Percentiles rank a stretch among this genome's conserved stretches.
These are phyloP conservation scores for Hyposoter didymator DNA, from an alignment of 2,888 invertebrate species.

Conservation along the genomic window DNA sequence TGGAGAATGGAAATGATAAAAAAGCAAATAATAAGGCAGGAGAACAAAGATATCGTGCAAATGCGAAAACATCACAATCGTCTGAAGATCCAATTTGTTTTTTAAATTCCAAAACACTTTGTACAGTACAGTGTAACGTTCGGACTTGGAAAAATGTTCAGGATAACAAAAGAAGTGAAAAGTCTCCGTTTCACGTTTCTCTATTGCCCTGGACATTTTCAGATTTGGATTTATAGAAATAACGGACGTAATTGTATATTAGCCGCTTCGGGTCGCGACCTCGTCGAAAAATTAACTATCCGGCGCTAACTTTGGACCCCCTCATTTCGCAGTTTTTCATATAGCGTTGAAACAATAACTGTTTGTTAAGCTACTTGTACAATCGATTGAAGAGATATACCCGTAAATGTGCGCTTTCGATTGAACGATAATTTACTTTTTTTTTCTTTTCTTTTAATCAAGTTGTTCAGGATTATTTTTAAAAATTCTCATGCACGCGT, in stretches of 20 bases:
- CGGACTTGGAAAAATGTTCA: conserved; percentile 57
- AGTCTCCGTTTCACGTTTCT: too few relatives aligned
- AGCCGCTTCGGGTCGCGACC: conserved; percentile 68
- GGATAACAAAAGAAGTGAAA: conserved; percentile 34
- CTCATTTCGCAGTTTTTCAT: conserved; percentile 66
- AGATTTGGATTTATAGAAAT: conserved; percentile 13
- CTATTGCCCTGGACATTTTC: too few relatives aligned
- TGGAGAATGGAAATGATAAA: conserved; percentile 56
- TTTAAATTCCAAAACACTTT: conserved; percentile 61
- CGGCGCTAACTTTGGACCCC: conserved; percentile 64
- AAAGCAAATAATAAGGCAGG: conserved; percentile 17
- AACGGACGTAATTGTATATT: conserved; percentile 62
- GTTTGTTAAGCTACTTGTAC: conserved; percentile 6
- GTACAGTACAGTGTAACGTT: conserved; percentile 66
- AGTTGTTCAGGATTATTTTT: not conserved
- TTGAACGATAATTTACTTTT: not conserved
- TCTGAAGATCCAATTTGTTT: conserved; percentile 59
- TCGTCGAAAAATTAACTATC: conserved; percentile 56
- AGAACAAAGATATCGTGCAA: conserved; percentile 65
- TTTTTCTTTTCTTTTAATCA: not conserved
- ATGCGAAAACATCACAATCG: conserved; percentile 67
- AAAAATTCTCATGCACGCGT: not conserved
- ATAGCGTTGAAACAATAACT: conserved; percentile 66
- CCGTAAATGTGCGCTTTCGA: conserved; percentile 7
- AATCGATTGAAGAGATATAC: conserved; percentile 4